phyloP scores from a whole-genome alignment of 1,140 invertebrate species.

The Drosophila sucinea region DNA sequence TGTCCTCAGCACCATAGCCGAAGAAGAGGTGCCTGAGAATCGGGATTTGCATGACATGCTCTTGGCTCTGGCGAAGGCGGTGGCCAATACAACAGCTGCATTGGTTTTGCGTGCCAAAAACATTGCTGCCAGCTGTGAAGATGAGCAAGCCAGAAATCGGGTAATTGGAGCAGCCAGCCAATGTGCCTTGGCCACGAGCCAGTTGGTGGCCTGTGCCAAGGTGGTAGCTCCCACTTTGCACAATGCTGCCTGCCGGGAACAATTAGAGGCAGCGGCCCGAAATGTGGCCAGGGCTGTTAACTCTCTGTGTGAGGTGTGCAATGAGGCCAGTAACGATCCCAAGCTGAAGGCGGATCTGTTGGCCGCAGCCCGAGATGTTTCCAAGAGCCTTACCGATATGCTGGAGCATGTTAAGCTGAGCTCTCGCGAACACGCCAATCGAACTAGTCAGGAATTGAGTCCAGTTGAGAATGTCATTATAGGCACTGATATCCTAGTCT shows the following conservation, averaged over 20 bases:
- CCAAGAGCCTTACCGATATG: slow-evolving; percentile 94
- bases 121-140: slow-evolving; percentile 93
- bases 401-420: slow-evolving; percentile 93
- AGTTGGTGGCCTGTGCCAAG: slow-evolving; percentile 98
- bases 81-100: slow-evolving; percentile 98
- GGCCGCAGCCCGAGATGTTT: slow-evolving; percentile 94
- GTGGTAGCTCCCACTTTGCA: slow-evolving; percentile 93
- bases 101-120: slow-evolving; percentile 97
- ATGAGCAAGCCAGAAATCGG: slow-evolving; percentile 90
- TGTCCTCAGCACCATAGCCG: slow-evolving; percentile 97
- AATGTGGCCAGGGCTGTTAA: slow-evolving; percentile 97
- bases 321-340: slow-evolving; percentile 87
- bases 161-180: slow-evolving; percentile 98
- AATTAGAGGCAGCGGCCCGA: slow-evolving; percentile 95
- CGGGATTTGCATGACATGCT: slow-evolving; percentile 93
- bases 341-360: slow-evolving; percentile 90
- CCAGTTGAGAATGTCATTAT: slow-evolving; percentile 95
- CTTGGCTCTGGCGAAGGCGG: slow-evolving; percentile 95
- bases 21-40: slow-evolving; percentile 92
- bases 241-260: slow-evolving; percentile 96
- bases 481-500: slow-evolving; percentile 94
- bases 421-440: slow-evolving; percentile 84
- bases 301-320: slow-evolving; percentile 93
- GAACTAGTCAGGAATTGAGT: slow-evolving; percentile 87
- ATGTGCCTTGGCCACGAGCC: slow-evolving; percentile 98